Evolutionary conservation across 1,140 invertebrate species (phyloP), one percentile per base, ranked within the genome.

Genomic region (Phortica variegata): DNA sequence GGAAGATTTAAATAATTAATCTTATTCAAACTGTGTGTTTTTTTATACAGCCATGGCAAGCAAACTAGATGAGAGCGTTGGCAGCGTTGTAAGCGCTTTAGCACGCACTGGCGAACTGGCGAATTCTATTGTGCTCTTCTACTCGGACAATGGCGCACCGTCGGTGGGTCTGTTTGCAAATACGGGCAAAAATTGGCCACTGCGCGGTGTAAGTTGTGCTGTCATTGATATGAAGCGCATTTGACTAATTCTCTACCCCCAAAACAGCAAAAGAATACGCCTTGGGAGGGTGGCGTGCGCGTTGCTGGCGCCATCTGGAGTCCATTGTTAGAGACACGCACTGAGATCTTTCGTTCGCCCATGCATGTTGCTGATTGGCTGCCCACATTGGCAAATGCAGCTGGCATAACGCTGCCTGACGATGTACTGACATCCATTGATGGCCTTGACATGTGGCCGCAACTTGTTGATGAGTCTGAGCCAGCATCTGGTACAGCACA

Each of bases 331-430:
- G 77, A 73, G 62, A 70, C 71, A 32, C 75, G 78, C 8, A 79
- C 81, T 56, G 73, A 84, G 58, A 80, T 90, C 1, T 87, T 84
- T 31, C 83, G 86, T 50, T 82, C 90, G 32, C 79, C 93, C 47
- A 86, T 94, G 63, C 89, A 93, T 58, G 83, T 95, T 3, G 80
- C 81, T 10, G 93, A 96, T 74, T 95, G 92, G 90, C 65, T 95
- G 23, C 93, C 93, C 0, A 94, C 93, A 0, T 77, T 97, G 1
- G 83, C 79, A 21, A 77, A 79, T 43, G 85, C 83, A 12, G 82
- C 82, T 31, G 52, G 52, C n/a, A 59, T 65, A 21, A 38, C 58
- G 18, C 23, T 56, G 16, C 13, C 47, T 13, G 21, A 61, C 13
- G 12, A 76, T 4, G 76, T 90, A 2, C 8, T 52, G 3, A 6